Conservation (phyloP, 2,888 invertebrate species). For the Polymixis lichenea region DNA sequence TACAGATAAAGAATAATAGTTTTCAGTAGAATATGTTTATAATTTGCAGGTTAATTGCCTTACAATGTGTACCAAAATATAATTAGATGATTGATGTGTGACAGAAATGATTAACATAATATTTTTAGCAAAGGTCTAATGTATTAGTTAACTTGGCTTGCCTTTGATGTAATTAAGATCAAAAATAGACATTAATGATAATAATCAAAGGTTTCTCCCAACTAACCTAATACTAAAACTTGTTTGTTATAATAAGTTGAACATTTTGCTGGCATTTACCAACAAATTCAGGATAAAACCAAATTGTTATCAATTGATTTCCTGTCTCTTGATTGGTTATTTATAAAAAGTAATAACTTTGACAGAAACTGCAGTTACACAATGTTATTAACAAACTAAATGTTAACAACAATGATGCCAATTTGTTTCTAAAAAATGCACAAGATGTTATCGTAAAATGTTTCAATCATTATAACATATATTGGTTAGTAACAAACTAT, state of each 20-base stretch:
- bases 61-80: slow-evolving; percentile 13
- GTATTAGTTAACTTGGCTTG: not conserved
- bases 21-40: not conserved
- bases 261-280: not conserved
- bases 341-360: not conserved
- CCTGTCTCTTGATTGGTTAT: not conserved
- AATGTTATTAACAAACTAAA: slow-evolving; percentile 13
- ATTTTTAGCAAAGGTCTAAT: slow-evolving; percentile 9
- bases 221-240: slow-evolving; percentile 9
- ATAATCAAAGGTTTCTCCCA: not conserved
- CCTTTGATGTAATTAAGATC: not conserved
- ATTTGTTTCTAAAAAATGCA: slow-evolving; percentile 22
- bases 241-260: not conserved
- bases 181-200: not conserved
- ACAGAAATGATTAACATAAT: slow-evolving; percentile 17
- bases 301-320: not conserved
- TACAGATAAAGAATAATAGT: slow-evolving; percentile 19
- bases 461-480: slow-evolving; percentile 17
- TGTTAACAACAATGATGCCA: slow-evolving; percentile 14
- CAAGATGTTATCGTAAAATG: not conserved
- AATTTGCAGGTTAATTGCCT: slow-evolving; percentile 42
- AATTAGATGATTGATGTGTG: slow-evolving; percentile 17
- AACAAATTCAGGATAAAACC: not conserved
- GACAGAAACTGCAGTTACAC: slow-evolving; percentile 8
- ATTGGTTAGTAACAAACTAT: slow-evolving; percentile 8